These are phyloP conservation scores for Lasaia peninsularis DNA, from an alignment of 1,140 invertebrate genomes.

Conservation along the genomic window DNA sequence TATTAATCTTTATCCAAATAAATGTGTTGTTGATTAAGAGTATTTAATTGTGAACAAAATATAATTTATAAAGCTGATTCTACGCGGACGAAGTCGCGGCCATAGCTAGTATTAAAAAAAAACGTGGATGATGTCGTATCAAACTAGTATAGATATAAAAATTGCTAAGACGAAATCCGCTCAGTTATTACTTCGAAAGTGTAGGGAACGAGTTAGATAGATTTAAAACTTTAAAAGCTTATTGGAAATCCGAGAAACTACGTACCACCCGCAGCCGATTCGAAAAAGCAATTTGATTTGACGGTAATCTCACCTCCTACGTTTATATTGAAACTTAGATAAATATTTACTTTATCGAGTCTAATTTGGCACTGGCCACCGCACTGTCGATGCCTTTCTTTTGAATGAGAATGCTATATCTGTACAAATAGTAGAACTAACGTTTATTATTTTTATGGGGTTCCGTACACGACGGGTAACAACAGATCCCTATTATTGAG, in stretches of 20 bases:
- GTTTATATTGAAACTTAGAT: constrained; percentile 75
- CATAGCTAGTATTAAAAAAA: too few relatives aligned
- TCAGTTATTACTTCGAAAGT: constrained; percentile 10
- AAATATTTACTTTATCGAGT: constrained; percentile 74
- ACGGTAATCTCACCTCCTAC: constrained; percentile 72
- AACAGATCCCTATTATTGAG: too few relatives aligned
- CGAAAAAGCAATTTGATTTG: constrained; percentile 71
- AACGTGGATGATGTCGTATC: too few relatives aligned
- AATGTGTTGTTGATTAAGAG: too few relatives aligned
- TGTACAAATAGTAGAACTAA: constrained; percentile 23
- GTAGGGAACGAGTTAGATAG: constrained; percentile 23
- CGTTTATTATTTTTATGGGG: background rate
- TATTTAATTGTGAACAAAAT: too few relatives aligned
- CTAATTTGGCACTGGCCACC: constrained; percentile 70
- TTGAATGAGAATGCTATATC: constrained; percentile 27
- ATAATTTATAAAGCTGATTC: too few relatives aligned
- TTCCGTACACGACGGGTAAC: too few relatives aligned
- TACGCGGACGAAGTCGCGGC: too few relatives aligned
- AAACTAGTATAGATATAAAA: too few relatives aligned
- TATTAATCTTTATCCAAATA: too few relatives aligned
- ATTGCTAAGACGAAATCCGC: background rate
- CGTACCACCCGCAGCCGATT: constrained; percentile 63
- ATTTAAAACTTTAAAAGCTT: constrained; percentile 47
- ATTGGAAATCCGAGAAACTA: constrained; percentile 54
- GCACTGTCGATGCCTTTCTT: constrained; percentile 35